phyloP scores from a whole-genome alignment of 35 echinoderm and acorn worm species.

The Nesometra sesokonis region DNA sequence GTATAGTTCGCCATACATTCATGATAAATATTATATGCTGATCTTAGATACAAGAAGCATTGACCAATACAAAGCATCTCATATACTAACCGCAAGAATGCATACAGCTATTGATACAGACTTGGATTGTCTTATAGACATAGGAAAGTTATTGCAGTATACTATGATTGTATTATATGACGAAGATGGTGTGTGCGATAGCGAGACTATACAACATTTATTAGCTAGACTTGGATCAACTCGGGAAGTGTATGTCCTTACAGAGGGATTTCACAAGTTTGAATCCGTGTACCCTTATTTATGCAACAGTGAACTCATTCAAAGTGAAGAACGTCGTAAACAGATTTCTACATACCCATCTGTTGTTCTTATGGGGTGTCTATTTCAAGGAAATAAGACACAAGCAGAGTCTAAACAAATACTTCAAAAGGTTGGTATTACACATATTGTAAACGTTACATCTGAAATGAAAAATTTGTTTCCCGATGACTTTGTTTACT shows the following conservation, averaged over 20 bases:
- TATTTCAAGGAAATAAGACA: constrained; percentile 70
- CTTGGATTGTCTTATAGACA: constrained; percentile 39
- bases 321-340: constrained; percentile 40
- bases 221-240: constrained; percentile 20
- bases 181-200: constrained; percentile 21
- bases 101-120: constrained; percentile 63
- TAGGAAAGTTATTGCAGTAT: constrained; percentile 37
- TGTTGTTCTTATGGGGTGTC: constrained; percentile 50
- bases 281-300: constrained; percentile 44
- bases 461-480: constrained; percentile 46
- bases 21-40: constrained; percentile 52
- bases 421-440: constrained; percentile 49
- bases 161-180: constrained; percentile 65
- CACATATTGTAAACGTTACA: constrained; percentile 73
- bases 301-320: constrained; percentile 43
- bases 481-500: constrained; percentile 41
- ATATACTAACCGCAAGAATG: constrained; percentile 67
- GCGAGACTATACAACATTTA: background rate
- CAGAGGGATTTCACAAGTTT: constrained; percentile 51
- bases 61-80: constrained; percentile 13
- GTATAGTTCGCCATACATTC: constrained; percentile 50
- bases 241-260: constrained; percentile 37
- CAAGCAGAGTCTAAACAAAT: constrained; percentile 34
- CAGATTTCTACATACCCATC: constrained; percentile 67
- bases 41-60: constrained; percentile 57